These are phyloP conservation scores for Acropternis orthonyx DNA, from an alignment of 2,797 vertebrate species.

Conservation along the genomic window DNA sequence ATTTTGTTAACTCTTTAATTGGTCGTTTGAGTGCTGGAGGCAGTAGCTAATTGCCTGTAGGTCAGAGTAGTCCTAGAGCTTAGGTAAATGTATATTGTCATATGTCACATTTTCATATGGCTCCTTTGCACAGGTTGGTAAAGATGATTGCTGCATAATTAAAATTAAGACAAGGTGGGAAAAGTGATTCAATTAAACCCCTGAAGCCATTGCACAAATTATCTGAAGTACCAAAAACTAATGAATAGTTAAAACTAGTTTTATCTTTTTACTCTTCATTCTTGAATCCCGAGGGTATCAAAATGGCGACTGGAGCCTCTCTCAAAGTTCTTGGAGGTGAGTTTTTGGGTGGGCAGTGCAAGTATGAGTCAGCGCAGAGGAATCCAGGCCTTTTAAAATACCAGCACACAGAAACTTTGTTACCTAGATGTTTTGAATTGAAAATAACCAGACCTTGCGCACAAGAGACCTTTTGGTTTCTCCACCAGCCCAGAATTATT, in stretches of 20 bases:
- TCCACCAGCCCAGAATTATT: constrained; percentile 61
- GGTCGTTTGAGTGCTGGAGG: constrained; percentile 76
- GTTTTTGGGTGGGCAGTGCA: constrained; percentile 50
- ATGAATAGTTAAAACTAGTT: constrained; percentile 76
- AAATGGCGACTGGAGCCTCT: constrained; percentile 8
- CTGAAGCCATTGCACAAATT: constrained; percentile 76
- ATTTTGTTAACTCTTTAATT: constrained; percentile 85
- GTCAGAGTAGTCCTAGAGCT: constrained; percentile 76
- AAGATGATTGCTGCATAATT: constrained; percentile 79
- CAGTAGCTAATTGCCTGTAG: constrained; percentile 81
- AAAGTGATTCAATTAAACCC: constrained; percentile 80
- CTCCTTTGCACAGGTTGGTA: constrained; percentile 75
- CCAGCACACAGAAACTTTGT: constrained; percentile 50
- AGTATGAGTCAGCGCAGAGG: constrained; percentile 17
- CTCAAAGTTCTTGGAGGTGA: constrained; percentile 25
- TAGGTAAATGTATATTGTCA: constrained; percentile 83
- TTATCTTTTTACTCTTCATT: constrained; percentile 65
- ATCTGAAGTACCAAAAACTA: constrained; percentile 75
- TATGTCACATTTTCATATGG: constrained; percentile 79
- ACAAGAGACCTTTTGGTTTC: constrained; percentile 63
- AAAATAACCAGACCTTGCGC: constrained; percentile 65
- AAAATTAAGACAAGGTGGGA: constrained; percentile 79
- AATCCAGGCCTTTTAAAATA: constrained; percentile 58
- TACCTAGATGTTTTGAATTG: constrained; percentile 52
- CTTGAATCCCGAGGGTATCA: constrained; percentile 43